Base-by-base conservation (phyloP, 2,113 vertebrate genomes). In the Pachyramphus minor region DNA sequence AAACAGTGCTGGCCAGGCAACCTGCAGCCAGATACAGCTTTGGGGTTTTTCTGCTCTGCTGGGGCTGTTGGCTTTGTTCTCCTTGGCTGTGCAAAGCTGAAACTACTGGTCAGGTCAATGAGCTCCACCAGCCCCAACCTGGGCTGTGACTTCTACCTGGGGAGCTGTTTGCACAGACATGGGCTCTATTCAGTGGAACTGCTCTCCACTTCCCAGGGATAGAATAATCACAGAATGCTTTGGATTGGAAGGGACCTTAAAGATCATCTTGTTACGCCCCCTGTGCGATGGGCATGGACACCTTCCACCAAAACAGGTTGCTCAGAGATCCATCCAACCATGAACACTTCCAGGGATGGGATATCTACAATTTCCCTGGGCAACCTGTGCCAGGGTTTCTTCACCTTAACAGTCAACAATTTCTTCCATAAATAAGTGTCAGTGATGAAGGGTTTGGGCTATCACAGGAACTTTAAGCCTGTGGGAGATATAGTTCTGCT, bases 261-360 rank as follows among this genome's bases (percentile, higher is more conserved):
- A 39, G n/a, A 3, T 14, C 44, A 14, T 19, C 27, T 6, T 0
- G 3, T 60, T 2, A 41, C 53, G 20, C 18, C 3, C 37, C 25
- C 25, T 6, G 14, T 59, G 20, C 42, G 27, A 47, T 11, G 44
- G 9, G 55, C 25, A 39, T 20, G n/a, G n/a, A 39, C 44, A 39
- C 74, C 42, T 60, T 2, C n/a, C n/a, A 49, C 44, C 11, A 6
- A 4, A 27, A n/a, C 73, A 49, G 27, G 42, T 5, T 59, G 42
- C 27, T 76, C 73, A 6, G 2, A 49, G 30, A 31, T 14, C 41
- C 30, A 33, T 66, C 63, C 63, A 44, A 12, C 27, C 44, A n/a
- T n/a, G 44, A 35, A 3, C 35, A 62, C 12, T 31, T 1, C 27
- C 74, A 76, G 56, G 56, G n/a, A 25, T 76, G n/a, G 21, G 14